phyloP scores from a whole-genome alignment of 2,888 invertebrate genomes.

The Plusia festucae region DNA sequence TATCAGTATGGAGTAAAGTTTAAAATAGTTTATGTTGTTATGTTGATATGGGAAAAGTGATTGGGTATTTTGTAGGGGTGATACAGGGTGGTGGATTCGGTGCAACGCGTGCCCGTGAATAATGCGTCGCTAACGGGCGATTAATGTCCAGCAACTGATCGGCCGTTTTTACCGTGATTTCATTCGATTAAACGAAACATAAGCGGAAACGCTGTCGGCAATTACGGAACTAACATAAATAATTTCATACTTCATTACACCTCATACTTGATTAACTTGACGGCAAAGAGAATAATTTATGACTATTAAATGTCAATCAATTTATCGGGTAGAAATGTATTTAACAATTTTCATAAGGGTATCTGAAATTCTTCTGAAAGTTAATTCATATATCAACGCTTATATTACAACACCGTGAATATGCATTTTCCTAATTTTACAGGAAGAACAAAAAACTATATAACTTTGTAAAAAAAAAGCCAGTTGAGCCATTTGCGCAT shows the following conservation, averaged over 20 bases:
- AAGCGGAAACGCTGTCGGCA: constrained; percentile 43
- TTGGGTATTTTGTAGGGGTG: constrained; percentile 67
- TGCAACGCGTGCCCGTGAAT: constrained; percentile 88
- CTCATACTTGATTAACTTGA: constrained; percentile 11
- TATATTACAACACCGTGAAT: no score
- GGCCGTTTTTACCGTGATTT: constrained; percentile 71
- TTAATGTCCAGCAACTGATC: constrained; percentile 82
- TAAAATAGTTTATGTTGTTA: constrained; percentile 37
- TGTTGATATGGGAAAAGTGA: constrained; percentile 49
- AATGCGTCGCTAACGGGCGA: constrained; percentile 87
- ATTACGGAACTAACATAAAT: constrained; percentile 36
- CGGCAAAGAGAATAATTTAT: constrained; percentile 9
- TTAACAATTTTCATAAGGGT: neutral
- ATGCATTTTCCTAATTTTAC: no score
- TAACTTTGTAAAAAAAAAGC: no score
- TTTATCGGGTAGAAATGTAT: neutral
- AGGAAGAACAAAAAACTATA: no score
- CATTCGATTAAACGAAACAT: constrained; percentile 60
- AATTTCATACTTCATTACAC: constrained; percentile 30
- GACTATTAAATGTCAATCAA: neutral
- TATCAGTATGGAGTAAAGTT: constrained; percentile 30
- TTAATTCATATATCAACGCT: no score
- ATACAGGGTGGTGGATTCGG: constrained; percentile 78
- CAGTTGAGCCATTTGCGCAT: no score
- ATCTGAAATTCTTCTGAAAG: neutral